Evolutionary conservation across 2,888 invertebrate species (phyloP).

Genomic region (Sepioteuthis lessoniana): DNA sequence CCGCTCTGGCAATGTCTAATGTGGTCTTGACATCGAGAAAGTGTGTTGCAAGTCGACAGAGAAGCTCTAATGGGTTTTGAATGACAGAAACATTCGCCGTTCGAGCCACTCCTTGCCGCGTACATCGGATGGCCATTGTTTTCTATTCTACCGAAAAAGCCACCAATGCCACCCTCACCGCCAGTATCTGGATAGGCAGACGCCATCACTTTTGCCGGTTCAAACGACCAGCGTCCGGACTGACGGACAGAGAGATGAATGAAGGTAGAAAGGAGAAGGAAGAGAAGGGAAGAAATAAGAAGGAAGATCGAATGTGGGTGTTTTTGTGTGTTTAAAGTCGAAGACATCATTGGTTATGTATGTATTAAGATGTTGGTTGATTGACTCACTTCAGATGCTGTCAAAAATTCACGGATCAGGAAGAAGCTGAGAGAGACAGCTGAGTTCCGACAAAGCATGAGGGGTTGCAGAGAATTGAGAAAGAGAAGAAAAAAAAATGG

Average conservation of each 20-base stretch:
- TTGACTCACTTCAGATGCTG: background rate
- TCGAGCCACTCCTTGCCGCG: constrained; percentile 23
- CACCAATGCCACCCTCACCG: background rate
- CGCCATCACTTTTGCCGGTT: constrained; percentile 10
- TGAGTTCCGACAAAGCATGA: background rate
- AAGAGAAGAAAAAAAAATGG: background rate
- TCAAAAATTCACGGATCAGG: constrained; percentile 33
- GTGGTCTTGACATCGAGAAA: constrained; percentile 33
- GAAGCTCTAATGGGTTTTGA: constrained; percentile 33
- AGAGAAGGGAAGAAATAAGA: background rate
- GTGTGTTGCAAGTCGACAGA: constrained; percentile 33
- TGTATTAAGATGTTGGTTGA: constrained; percentile 23
- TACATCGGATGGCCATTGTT: background rate
- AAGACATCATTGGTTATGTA: constrained; percentile 18
- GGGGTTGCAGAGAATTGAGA: background rate
- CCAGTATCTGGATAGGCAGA: background rate
- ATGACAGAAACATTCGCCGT: constrained; percentile 23
- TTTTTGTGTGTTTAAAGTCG: constrained; percentile 15
- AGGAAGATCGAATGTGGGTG: background rate
- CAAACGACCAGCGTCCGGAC: constrained; percentile 20
- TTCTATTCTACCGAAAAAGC: background rate
- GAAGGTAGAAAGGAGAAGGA: background rate
- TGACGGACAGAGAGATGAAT: background rate
- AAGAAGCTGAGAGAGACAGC: background rate
- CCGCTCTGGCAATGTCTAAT: constrained; percentile 23